These are phyloP conservation scores for Macquaria australasica DNA, from an alignment of 2,113 vertebrate genomes.

Conservation along the genomic window DNA sequence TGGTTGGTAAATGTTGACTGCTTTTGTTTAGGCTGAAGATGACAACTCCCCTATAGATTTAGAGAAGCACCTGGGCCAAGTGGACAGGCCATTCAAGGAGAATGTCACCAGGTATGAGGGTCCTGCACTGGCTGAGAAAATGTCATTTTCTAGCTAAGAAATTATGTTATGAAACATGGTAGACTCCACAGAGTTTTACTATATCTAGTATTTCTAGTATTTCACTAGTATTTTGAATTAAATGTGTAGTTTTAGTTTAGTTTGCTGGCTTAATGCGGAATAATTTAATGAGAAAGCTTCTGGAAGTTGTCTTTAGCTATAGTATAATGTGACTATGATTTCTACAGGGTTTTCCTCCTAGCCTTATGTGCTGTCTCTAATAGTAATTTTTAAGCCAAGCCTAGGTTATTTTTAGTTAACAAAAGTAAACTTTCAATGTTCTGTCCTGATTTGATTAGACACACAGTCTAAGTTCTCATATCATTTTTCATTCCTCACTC, in stretches of 20 bases:
- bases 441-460: background rate
- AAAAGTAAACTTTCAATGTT: background rate
- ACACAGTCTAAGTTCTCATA: background rate
- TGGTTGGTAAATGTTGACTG: conserved; percentile 2
- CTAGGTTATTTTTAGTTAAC: background rate
- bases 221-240: background rate
- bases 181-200: background rate
- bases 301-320: background rate
- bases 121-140: background rate
- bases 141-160: background rate
- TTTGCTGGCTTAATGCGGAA: background rate
- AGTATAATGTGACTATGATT: background rate
- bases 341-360: background rate
- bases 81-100: conserved; percentile 95
- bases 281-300: background rate
- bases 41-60: conserved; percentile 88
- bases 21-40: conserved; percentile 89
- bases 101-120: conserved; percentile 89
- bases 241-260: background rate
- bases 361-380: background rate
- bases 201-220: background rate
- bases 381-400: background rate
- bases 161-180: background rate
- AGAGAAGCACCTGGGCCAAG: conserved; percentile 88
- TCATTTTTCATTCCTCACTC: background rate